A percentile compares a stretch with the other conserved stretches of the same genome.
Evolutionary conservation across 2,797 vertebrate genomes (phyloP).

Genomic region (Alosa sapidissima): DNA sequence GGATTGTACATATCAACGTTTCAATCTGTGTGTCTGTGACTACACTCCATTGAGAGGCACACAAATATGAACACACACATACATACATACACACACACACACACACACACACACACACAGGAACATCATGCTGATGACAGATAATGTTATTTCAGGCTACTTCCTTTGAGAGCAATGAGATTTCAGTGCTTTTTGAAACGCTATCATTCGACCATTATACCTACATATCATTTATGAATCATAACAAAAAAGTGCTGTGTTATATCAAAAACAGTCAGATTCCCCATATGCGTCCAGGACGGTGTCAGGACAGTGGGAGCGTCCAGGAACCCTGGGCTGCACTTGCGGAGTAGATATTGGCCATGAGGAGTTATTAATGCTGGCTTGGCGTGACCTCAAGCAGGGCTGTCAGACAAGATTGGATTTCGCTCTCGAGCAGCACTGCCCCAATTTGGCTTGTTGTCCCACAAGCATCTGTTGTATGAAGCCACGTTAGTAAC

Average conservation of each 20-base stretch:
- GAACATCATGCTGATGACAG: background rate
- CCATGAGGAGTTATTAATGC: slow-evolving; percentile 6
- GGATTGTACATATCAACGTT: slow-evolving; percentile 16
- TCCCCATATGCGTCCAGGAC: background rate
- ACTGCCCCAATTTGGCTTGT: slow-evolving; percentile 3
- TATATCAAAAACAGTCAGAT: background rate
- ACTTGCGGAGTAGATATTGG: background rate
- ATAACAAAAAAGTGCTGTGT: background rate
- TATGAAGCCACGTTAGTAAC: background rate
- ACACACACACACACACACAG: slow-evolving; percentile 6
- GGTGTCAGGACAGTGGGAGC: background rate
- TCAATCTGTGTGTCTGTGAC: slow-evolving; percentile 8
- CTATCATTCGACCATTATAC: background rate
- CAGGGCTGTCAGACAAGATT: background rate
- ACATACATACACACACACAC: background rate
- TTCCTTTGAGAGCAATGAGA: slow-evolving; percentile 16
- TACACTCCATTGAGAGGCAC: background rate
- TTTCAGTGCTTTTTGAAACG: background rate
- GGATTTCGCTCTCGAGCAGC: background rate
- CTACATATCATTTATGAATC: background rate
- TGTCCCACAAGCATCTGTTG: slow-evolving; percentile 17
- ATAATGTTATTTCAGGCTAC: slow-evolving; percentile 13
- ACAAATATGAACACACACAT: background rate
- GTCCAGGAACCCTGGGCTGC: background rate
- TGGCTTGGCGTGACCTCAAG: slow-evolving; percentile 13